phyloP scores from a whole-genome alignment of 2,113 vertebrate species.

The Rissa tridactyla region DNA sequence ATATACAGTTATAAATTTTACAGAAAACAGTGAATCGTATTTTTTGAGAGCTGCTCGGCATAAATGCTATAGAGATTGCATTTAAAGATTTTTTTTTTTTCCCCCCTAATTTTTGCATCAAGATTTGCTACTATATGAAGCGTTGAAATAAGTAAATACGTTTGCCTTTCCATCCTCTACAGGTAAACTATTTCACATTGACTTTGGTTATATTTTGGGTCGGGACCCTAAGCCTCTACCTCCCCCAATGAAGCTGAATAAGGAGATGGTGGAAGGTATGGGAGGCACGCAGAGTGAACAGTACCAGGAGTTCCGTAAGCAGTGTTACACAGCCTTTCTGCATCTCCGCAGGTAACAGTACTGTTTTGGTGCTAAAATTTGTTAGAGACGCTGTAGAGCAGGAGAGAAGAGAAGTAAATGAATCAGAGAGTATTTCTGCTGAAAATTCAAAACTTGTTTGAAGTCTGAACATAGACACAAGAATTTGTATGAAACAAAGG shows the following conservation, averaged over 20 bases:
- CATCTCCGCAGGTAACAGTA: slow-evolving; percentile 87
- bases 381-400: not conserved
- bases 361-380: not conserved
- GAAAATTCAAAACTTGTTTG: not conserved
- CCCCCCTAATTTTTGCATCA: not conserved
- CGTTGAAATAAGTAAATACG: not conserved
- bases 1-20: accelerated
- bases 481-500: not conserved
- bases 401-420: not conserved
- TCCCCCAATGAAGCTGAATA: slow-evolving; percentile 98
- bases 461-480: accelerated
- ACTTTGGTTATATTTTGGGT: slow-evolving; percentile 98
- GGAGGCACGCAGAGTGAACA: slow-evolving; percentile 97
- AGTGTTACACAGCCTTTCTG: slow-evolving; percentile 97
- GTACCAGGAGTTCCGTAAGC: slow-evolving; percentile 98
- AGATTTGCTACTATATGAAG: not conserved
- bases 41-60: not conserved
- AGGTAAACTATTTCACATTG: slow-evolving; percentile 99
- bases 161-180: not conserved
- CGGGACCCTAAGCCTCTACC: slow-evolving; percentile 96
- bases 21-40: not conserved
- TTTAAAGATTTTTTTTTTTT: not conserved
- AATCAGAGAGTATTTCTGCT: not conserved
- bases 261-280: slow-evolving; percentile 99
- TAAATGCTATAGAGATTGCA: too few species aligned